Evolutionary conservation across 1,140 invertebrate species (phyloP).

Genomic region (Gerris buenoi): DNA sequence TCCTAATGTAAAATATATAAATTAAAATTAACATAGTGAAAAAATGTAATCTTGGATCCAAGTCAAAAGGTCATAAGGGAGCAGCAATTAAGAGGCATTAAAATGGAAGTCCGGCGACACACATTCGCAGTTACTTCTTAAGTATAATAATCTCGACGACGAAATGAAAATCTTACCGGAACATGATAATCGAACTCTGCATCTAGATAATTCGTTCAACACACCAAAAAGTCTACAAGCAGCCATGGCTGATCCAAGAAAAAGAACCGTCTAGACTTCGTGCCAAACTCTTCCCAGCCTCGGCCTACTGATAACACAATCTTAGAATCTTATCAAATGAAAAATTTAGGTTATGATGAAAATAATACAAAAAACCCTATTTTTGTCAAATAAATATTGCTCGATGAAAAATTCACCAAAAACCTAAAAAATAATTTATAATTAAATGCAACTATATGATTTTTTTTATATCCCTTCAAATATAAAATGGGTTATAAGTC

Average conservation of each 20-base stretch:
- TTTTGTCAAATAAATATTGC: too few relatives aligned
- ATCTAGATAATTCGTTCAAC: slow-evolving; percentile 14
- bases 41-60: neutral
- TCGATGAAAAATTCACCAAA: too few relatives aligned
- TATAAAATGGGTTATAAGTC: too few relatives aligned
- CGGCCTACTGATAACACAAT: neutral
- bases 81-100: neutral
- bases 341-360: neutral
- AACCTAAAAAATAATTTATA: too few relatives aligned
- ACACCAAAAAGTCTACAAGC: slow-evolving; percentile 18
- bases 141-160: too few relatives aligned
- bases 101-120: too few relatives aligned
- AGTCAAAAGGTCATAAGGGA: neutral
- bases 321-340: neutral
- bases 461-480: too few relatives aligned
- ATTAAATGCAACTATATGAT: too few relatives aligned
- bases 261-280: neutral
- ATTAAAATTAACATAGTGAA: slow-evolving; percentile 5
- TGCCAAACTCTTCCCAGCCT: neutral
- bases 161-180: slow-evolving; percentile 14
- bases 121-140: too few relatives aligned
- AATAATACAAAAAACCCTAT: too few relatives aligned
- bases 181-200: slow-evolving; percentile 11
- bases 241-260: slow-evolving; percentile 13
- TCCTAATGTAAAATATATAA: slow-evolving; percentile 8